Evolutionary conservation across 2,797 vertebrate genomes (phyloP), one percentile per base, ranked within the genome.

Genomic region (Miichthys miiuy): DNA sequence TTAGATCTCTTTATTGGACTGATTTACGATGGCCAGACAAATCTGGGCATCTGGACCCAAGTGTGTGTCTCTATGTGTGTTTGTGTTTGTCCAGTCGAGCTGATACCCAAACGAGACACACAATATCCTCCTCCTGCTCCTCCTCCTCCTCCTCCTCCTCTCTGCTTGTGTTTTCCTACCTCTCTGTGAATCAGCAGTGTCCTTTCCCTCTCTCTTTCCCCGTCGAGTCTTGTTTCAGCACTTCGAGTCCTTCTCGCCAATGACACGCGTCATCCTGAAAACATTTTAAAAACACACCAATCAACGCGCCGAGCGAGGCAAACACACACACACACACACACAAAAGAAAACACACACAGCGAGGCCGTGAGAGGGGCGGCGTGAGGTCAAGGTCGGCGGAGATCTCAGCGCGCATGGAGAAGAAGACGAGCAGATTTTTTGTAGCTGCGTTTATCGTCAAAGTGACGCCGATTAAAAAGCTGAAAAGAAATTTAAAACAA

Each of bases 1-100:
- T 92, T 93, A 91, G 90, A 91, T 90, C 88, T 91, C 87, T 92
- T 92, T 92, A 93, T 92, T 91, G 90, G 89, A 86, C 90, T 93
- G 91, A 93, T 93, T 93, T 91, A 93, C 77, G 81, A 87, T 17
- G 58, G 87, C 83, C 84, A 82, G 87, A 84, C 86, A 81, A 87
- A 91, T 91, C 80, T 86, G 88, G 80, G 90, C 91, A 92, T 92
- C 92, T 92, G 92, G 90, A 86, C 86, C 64, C 38, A 54, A 79
- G 84, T 75, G 89, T 78, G 80, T 76, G 79, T 67, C 2, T 72
- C 62, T 12, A 2, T 61, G 69, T 20, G 61, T 69, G 71, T 9
- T 27, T 81, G 68, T 68, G 62, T 79, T 30, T 70, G 86, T 78
- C 66, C 72, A 66, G 83, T 81, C n/a, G 20, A 77, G 60, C 75